Base-by-base conservation (phyloP, 2,113 vertebrate genomes). In the Strix uralensis region DNA sequence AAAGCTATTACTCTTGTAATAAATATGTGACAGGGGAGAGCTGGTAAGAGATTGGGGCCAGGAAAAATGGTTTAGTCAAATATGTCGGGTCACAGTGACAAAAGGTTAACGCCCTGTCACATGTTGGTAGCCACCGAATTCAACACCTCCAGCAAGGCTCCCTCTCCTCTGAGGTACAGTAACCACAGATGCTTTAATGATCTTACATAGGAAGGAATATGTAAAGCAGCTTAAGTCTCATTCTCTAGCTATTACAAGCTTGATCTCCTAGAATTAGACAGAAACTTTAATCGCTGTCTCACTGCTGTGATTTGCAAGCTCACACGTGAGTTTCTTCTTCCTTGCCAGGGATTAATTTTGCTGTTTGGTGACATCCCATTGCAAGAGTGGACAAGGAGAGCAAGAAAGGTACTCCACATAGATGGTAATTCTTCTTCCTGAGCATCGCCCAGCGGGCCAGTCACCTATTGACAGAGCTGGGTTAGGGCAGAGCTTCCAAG, bases 161-260 rank as follows among this genome's bases (percentile, higher is more conserved):
- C 54, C 58, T 92, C 57, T 91, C 52, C 62, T 61, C 2, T 0
- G 10, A 77, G 59, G 59, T 30, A 8, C 69, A n/a, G 80, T 29
- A 71, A 23, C 75, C 52, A 59, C 69, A 13, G 62, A 29, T 81
- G 74, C 82, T 81, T 57, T 88, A 58, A 92, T 77, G 90, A 74
- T 90, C 59, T 70, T 71, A 52, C 9, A 18, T 59, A 29, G 7
- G 90, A 90, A 88, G 82, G 73, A 74, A 70, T 52, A 91, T 46
- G 75, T 88, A 96, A 94, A 88, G 86, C 94, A 74, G 94, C 88
- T 96, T 92, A 86, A 95, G 59, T 5, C 75, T 90, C 65, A 63
- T 93, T 92, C 80, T 93, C 15, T 5, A 21, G 58, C 72, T 96
- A 65, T 96, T 95, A 94, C 83, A 86, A 86, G 86, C 88, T 86